Evolutionary conservation across 2,113 vertebrate species (phyloP), one percentile per base, ranked within the genome.

Genomic region (Orycteropus afer): DNA sequence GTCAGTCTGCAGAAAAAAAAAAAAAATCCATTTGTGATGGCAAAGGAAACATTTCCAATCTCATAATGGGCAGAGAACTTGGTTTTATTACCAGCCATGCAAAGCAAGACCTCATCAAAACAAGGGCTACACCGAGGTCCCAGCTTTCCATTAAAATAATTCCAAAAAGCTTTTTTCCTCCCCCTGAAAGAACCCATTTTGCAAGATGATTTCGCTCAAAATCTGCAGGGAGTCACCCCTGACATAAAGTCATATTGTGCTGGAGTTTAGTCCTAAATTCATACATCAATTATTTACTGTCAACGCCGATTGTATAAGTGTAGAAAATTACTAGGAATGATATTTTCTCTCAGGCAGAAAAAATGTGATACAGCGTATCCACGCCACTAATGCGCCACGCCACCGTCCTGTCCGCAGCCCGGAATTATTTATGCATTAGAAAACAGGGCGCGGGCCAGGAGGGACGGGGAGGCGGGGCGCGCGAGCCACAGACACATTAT

Each of bases 191-290:
- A 99, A 99, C 98, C 99, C 99, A 99, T 99, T 99, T 99, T 99
- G 98, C 98, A 98, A 99, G 98, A 99, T 99, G 99, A 99, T 99
- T 99, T 99, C 99, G 98, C 99, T 99, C 98, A 98, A 98, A 99
- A 99, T 99, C 99, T 99, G 98, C 98, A 98, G 99, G 99, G 99
- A 99, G 99, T 99, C 99, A 99, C 99, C 99, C 99, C 99, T 99
- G 99, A 99, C 99, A 99, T 99, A 99, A 99, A 99, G 99, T 99
- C 99, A 99, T 99, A 99, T 99, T 99, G 99, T 99, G 99, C 99
- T 98, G 98, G 99, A 99, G 99, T 99, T 99, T 99, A 99, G 99
- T 99, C 99, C 99, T 99, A 99, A 99, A 99, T 99, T 99, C 99
- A 99, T 99, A 99, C 99, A 99, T 99, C 99, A 99, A 99, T 99